phyloP scores from a whole-genome alignment of 2,113 vertebrate species.

The Rhabdornis inornatus region DNA sequence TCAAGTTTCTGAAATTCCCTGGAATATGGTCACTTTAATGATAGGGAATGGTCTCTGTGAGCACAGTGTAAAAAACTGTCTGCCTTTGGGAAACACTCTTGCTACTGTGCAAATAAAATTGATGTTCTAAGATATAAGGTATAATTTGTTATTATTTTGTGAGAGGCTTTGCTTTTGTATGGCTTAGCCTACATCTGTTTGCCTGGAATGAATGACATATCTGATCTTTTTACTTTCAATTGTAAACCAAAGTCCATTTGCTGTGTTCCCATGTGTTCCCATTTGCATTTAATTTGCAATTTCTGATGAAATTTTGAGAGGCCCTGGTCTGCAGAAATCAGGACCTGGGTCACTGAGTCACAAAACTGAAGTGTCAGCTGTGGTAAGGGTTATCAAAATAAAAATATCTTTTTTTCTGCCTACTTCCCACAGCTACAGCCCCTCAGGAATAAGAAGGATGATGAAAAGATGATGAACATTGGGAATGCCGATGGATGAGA shows the following conservation, averaged over 20 bases:
- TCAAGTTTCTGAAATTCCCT: neutral
- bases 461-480: neutral
- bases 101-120: neutral
- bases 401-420: neutral
- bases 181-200: neutral
- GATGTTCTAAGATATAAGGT: neutral
- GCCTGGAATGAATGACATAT: neutral
- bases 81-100: neutral
- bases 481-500: neutral
- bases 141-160: neutral
- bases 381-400: neutral
- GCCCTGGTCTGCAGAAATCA: neutral
- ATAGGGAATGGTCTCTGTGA: neutral
- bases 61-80: neutral
- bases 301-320: neutral
- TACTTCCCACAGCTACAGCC: neutral
- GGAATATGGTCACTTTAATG: neutral
- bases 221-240: neutral
- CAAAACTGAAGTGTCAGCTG: neutral
- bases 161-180: neutral
- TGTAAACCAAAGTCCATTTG: neutral
- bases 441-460: neutral
- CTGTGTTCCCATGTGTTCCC: neutral
- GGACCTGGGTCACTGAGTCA: neutral
- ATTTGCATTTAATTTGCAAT: neutral